Evolutionary conservation across 2,888 invertebrate species (phyloP), one percentile per base, ranked within the genome.

Genomic region (Leistus spinibarbis): DNA sequence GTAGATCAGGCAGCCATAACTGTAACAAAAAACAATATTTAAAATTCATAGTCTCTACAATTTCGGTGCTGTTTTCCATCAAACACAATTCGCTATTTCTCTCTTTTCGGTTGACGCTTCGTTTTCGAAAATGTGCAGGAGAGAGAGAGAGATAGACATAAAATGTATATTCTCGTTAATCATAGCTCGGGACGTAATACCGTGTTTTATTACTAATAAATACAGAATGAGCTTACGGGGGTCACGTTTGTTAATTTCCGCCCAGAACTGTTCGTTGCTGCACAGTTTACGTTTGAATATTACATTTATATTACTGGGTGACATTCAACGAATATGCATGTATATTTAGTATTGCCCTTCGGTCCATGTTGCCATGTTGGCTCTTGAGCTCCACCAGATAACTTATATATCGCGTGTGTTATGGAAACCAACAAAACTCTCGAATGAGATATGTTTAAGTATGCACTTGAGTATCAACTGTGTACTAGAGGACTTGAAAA

Each of bases 1-100:
- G 88, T 92, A 94, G 80, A 96, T 92, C 84, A 95, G 89, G 86
- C 92, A 92, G 81, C 93, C 93, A 85, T 94, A 93, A 84, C 95
- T 95, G 89, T 22, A 89, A 88, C 79, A 81, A 80, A 80, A 77
- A 80, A 76, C 20, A 2, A 60, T 60, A 40, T 60, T 17, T 60
- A 19, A 60, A 60, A 22, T 17, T 19, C 57, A 20, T 22, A 60
- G 60, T 17, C 9, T 2, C 0, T 19, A 60, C 22, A 40, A 10
- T 7, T 10, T 40, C 5, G 7, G 40, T 40, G 7, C 10, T 40
- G 13, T 40, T 5, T 27, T 27, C 13, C 40, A 40, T 40, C 40
- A 40, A 40, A 40, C 7, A 40, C 40, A 40, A 40, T 5, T 40
- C 40, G 40, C 40, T 40, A 40, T 40, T 40, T 40, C 40, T 10